A percentile compares a stretch with the other conserved stretches of the same genome.
These are phyloP conservation scores for Meleagris gallopavo DNA, from an alignment of 2,113 vertebrate genomes.

Conservation along the genomic window DNA sequence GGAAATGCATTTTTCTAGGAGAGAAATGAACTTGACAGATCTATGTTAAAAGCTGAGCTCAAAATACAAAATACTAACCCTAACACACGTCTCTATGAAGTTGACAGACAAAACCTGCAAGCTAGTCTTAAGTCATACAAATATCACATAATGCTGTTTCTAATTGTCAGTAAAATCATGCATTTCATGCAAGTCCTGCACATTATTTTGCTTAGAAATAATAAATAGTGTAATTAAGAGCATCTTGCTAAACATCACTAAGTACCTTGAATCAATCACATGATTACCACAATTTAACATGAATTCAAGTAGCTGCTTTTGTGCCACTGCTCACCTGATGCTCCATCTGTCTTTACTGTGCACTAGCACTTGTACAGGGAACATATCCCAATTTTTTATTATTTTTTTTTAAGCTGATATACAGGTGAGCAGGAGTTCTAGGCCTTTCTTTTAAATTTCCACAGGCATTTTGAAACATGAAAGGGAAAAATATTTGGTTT, in stretches of 20 bases:
- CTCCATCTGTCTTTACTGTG: neutral
- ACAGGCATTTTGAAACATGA: neutral
- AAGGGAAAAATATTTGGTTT: neutral
- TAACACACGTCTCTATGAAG: neutral
- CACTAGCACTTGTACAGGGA: neutral
- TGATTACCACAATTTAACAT: neutral
- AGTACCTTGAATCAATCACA: neutral
- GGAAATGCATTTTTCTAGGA: neutral
- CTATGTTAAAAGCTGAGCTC: neutral
- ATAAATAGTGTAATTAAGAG: neutral
- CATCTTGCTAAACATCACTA: neutral
- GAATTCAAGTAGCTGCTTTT: neutral
- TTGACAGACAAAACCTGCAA: neutral
- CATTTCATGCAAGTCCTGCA: neutral
- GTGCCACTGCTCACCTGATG: neutral
- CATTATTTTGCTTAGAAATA: neutral
- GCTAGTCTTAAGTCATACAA: accelerated
- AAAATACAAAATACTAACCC: neutral
- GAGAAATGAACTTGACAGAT: neutral
- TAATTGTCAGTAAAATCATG: neutral
- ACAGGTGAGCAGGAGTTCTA: neutral
- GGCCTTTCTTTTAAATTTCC: neutral
- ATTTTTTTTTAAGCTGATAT: neutral
- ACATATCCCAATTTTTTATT: neutral
- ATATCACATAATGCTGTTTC: neutral